Evolutionary conservation across 2,888 invertebrate species (phyloP), one percentile per base, ranked within the genome.

Genomic region (Leptopilina myrica): DNA sequence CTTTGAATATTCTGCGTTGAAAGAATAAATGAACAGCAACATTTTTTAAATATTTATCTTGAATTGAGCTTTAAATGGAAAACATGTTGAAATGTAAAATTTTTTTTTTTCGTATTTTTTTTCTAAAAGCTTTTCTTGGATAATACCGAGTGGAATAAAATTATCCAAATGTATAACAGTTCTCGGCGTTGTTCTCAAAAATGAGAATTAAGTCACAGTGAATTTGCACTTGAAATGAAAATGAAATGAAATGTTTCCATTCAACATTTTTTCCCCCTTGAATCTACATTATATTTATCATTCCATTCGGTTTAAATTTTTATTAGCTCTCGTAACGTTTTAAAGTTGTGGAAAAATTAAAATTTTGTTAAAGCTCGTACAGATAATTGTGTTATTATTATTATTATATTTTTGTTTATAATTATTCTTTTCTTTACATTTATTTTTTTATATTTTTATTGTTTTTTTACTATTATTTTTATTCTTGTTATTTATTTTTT

Each of bases 201-300:
- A 85, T 86, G 85, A 83, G 84, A 86, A 85, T 85, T 81, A 82
- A 86, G 77, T 78, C 77, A 69, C 65, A 73, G 79, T 81, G 84
- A 86, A 85, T 85, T 85, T 85, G 82, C 85, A 76, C 85, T 85
- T 84, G 79, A 43, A 86, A 85, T 85, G 82, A 80, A 77, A 64
- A 49, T 64, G 69, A 76, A 78, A 76, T 82, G 76, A 33, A 33
- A 33, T 33, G 33, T 33, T 76, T 46, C 40, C 76, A 33, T 59
- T 12, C 26, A 9, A 1, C 46, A 46, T 43, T 43, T 43, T 43
- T 43, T 46, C 20, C 15, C 43, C 8, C 43, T 46, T 56, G 56
- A 15, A 65, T 65, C n/a, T 43, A 43, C 40, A 65, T n/a, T 8
- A n/a, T n/a, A 43, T 43, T 43, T 43, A 43, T 43, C 43, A 43